Evolutionary conservation across 1,140 invertebrate species (phyloP), one percentile per base, ranked within the genome.

Genomic region (Venustaconcha ellipsiformis): DNA sequence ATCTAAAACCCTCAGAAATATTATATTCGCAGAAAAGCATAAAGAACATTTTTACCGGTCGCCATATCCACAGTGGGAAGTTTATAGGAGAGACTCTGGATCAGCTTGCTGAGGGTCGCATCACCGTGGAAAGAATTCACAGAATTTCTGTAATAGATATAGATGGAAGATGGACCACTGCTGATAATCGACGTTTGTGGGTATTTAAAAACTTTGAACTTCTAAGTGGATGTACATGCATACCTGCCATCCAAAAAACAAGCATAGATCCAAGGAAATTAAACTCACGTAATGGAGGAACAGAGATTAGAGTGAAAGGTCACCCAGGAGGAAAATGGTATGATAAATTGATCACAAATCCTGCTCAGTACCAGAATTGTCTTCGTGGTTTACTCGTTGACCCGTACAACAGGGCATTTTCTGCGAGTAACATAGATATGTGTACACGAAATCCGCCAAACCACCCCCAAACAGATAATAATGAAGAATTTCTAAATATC

Each of bases 1-100:
- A 6, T n/a, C 30, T 71, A 55, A 26, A 15, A 20, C 70, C 26
- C 4, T 71, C 70, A 20, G 37, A 71, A 63, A 71, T 71, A 60
- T 26, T 20, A 5, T 71, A 71, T 26, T 71, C 70, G 37, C 70
- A 71, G 60, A 59, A 71, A 56, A 62, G 58, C 13, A 71, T 71
- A 26, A 71, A 58, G 23, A 63, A 56, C 18, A 62, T n/a, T 14
- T 71, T 71, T n/a, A 60, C 55, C 48, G 26, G n/a, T 20, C 58
- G 48, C 11, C 60, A 60, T 37, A 30, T 62, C 18, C 70, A 71
- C 23, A 14, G 56, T 14, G 26, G 60, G 13, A 71, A 14, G 5
- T 12, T 2, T 18, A 63, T 71, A 11, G 70, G 70, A 14, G 17
- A 71, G 17, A 71, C 70, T 14, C 48, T 71, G 1, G 70, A 71